These are phyloP conservation scores for Melipona beecheii DNA, from an alignment of 2,888 invertebrate species.

Conservation along the genomic window DNA sequence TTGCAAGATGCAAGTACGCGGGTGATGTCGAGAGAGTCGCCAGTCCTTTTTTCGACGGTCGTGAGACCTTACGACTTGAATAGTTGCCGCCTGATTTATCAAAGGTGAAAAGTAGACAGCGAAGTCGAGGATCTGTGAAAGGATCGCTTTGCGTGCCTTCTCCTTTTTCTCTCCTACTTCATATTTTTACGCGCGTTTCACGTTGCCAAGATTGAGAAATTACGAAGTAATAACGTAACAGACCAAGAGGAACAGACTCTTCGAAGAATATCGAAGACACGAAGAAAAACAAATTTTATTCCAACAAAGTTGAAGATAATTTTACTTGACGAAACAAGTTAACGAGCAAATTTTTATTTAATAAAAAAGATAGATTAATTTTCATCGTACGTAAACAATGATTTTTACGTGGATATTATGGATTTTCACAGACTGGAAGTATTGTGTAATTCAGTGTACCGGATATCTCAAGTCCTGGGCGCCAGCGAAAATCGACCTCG, in stretches of 20 bases:
- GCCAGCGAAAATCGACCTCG: conserved; percentile 90
- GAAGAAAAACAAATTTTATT: too few species aligned
- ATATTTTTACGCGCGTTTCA: neutral
- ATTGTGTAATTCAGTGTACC: conserved; percentile 95
- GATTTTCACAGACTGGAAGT: conserved; percentile 89
- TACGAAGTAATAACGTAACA: neutral
- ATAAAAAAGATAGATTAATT: too few species aligned
- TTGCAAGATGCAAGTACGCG: neutral
- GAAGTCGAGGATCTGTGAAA: conserved; percentile 64
- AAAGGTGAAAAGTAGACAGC: conserved; percentile 67
- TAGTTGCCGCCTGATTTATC: conserved; percentile 64
- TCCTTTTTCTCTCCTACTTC: neutral
- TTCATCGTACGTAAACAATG: too few species aligned
- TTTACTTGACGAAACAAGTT: too few species aligned
- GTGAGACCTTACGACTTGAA: conserved; percentile 19
- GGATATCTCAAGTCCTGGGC: conserved; percentile 97
- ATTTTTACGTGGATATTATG: too few species aligned
- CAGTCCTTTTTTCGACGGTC: conserved; percentile 15
- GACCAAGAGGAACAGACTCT: too few species aligned
- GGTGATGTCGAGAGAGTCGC: too few species aligned
- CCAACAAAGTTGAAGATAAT: too few species aligned
- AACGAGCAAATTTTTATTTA: too few species aligned
- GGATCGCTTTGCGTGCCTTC: conserved; percentile 48
- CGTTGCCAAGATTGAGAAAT: neutral
- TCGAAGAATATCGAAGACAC: too few species aligned